phyloP scores from a whole-genome alignment of 1,140 invertebrate species.

The Anastrepha ludens region DNA sequence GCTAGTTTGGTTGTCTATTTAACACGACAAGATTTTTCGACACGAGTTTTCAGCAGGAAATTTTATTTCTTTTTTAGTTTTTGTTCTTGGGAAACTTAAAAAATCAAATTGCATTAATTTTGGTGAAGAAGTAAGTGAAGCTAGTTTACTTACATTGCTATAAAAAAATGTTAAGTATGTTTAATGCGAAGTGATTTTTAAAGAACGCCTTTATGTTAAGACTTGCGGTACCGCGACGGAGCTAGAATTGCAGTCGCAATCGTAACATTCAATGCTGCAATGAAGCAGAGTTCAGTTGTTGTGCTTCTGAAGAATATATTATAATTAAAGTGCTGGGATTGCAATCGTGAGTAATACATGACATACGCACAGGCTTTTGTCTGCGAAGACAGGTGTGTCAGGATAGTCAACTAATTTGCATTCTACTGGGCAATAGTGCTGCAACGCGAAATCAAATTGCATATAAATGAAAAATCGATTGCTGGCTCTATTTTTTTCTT shows the following conservation, averaged over 20 bases:
- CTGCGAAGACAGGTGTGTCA: neutral
- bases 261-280: neutral
- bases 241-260: neutral
- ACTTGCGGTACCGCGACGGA: no score
- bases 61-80: neutral
- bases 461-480: conserved; percentile 54
- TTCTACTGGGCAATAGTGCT: neutral
- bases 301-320: neutral
- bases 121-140: conserved; percentile 15
- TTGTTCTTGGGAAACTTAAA: neutral
- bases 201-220: no score
- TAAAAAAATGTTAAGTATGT: no score
- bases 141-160: neutral
- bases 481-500: conserved; percentile 21
- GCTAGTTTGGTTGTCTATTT: conserved; percentile 3
- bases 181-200: no score
- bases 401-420: neutral
- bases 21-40: conserved; percentile 20
- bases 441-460: neutral
- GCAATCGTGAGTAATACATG: no score
- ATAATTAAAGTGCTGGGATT: neutral
- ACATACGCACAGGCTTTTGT: no score
- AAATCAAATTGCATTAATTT: neutral
- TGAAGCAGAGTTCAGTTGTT: neutral
- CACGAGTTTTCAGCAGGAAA: conserved; percentile 19